Base-by-base conservation (phyloP, 2,888 invertebrate genomes). In the Eumacrocentrus americanus region DNA sequence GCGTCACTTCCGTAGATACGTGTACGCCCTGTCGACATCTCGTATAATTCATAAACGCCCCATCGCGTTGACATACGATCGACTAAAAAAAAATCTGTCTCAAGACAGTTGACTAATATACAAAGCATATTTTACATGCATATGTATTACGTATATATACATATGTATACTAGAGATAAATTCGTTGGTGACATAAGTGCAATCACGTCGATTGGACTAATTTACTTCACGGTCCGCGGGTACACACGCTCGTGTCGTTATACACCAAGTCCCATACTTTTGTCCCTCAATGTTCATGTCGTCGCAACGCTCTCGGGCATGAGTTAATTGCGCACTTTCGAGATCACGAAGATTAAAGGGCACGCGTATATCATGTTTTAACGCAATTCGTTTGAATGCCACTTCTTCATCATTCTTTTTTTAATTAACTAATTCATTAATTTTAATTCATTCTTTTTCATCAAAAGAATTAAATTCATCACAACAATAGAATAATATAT, bases 101-200 rank as follows among this genome's bases (percentile, higher is more conserved):
- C n/a, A n/a, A 18, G 18, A 2, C 14, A 18, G 20, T 20, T 16
- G 16, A 44, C 23, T 22, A 46, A 22, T 11, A 29, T 6, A 29
- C 4, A 9, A 29, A 46, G 3, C 23, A 46, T 46, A n/a, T 5
- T 23, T 3, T 9, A 25, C 6, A 25, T 6, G 14, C 40, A 16
- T 2, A 12, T n/a, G 22, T 5, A 46, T 11, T 2, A 44, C 6
- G 6, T 42, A 18, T 3, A 42, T 35, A 18, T 11, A 42, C 20
- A 18, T 2, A 46, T 46, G n/a, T 2, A 7, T 14, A 25, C 29
- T 12, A n/a, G n/a, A 46, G 20, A 3, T 25, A 57, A 73, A 69
- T 73, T 72, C 65, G 68, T 65, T 58, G 63, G 65, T 69, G 68
- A 70, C 70, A 73, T 69, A 70, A 74, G 72, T 69, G 66, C 64